Base-by-base conservation (phyloP, 2,113 vertebrate species). In the Crotophaga sulcirostris region DNA sequence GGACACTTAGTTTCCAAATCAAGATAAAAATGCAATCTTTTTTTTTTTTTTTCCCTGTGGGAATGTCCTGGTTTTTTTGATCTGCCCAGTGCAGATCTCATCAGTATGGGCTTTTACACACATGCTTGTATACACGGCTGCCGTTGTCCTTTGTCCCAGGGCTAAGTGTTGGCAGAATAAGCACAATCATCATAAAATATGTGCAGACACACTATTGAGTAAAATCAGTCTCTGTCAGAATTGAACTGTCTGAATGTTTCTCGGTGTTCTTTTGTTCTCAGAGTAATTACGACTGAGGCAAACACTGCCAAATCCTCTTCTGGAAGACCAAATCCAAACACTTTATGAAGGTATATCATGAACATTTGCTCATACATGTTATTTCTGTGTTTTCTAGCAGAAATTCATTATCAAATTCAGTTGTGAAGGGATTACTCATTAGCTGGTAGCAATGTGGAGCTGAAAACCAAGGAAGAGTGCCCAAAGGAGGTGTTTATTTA, bases 301-400 rank as follows among this genome's bases (percentile, higher is more conserved):
- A 73, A 59, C 26, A 31, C 15, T 13, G 16, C 20, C 3, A 28
- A 81, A 93, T 76, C 58, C 24, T 69, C 23, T 45, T 42, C 64
- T 70, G 45, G 29, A 79, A 84, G 80, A 56, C 59, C 49, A 76
- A 72, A 84, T 47, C 25, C 55, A 84, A 86, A 29, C 38, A 40
- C 12, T 66, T 74, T 44, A 64, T 17, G 40, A 82, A 94, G 34
- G 36, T 31, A 62, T 18, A 62, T 36, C n/a, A 70, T 28, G n/a
- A 69, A 47, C 28, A 17, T 89, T 51, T 80, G 38, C 49, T 85
- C 20, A 52, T 68, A 63, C 40, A 49, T 88, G 38, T 49, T 90
- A 44, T 81, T 96, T 95, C 36, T 74, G 36, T 64, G 56, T 87
- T 96, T 90, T 44, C 54, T 93, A 81, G 69, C 52, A 92, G 70